A percentile compares a stretch with the other conserved stretches of the same genome.
Evolutionary conservation across 2,113 vertebrate genomes (phyloP).

Genomic region (Hiodon tergisus): DNA sequence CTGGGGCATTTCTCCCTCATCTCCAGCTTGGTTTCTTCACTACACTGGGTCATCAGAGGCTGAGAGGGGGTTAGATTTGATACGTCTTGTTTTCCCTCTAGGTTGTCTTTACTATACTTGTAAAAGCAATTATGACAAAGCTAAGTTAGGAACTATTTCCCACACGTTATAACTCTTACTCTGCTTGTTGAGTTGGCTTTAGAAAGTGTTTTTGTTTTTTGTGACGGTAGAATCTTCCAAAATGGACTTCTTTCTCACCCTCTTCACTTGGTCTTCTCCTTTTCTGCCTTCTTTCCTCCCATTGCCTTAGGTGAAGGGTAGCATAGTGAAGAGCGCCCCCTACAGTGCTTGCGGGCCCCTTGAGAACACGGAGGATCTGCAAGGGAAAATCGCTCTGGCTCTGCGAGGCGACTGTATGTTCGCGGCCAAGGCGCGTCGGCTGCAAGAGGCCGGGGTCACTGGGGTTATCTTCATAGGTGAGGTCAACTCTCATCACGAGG

Average conservation of each 20-base stretch:
- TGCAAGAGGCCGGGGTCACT: slow-evolving; percentile 63
- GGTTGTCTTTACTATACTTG: no score
- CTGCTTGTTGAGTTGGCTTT: no score
- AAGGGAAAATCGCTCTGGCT: slow-evolving; percentile 56
- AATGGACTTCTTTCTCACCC: background rate
- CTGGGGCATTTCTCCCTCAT: background rate
- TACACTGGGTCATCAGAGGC: no score
- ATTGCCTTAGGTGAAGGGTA: slow-evolving; percentile 60
- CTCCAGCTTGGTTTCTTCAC: no score
- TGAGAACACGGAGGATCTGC: slow-evolving; percentile 52
- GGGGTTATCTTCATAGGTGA: slow-evolving; percentile 71
- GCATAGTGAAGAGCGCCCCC: slow-evolving; percentile 56
- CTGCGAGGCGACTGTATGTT: slow-evolving; percentile 73
- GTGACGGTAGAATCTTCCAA: background rate
- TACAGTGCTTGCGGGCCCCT: slow-evolving; percentile 62
- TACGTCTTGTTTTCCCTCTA: no score
- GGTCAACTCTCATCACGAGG: background rate
- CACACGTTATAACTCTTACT: no score
- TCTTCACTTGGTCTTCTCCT: background rate
- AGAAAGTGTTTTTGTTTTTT: background rate
- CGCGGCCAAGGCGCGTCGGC: slow-evolving; percentile 62
- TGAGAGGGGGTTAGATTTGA: no score
- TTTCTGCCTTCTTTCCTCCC: background rate
- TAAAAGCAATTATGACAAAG: no score
- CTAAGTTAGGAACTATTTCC: no score